Percentiles rank a stretch among this genome's conserved stretches.
Evolutionary conservation across 2,797 vertebrate species (phyloP).

Genomic region (Gambelia wislizenii): DNA sequence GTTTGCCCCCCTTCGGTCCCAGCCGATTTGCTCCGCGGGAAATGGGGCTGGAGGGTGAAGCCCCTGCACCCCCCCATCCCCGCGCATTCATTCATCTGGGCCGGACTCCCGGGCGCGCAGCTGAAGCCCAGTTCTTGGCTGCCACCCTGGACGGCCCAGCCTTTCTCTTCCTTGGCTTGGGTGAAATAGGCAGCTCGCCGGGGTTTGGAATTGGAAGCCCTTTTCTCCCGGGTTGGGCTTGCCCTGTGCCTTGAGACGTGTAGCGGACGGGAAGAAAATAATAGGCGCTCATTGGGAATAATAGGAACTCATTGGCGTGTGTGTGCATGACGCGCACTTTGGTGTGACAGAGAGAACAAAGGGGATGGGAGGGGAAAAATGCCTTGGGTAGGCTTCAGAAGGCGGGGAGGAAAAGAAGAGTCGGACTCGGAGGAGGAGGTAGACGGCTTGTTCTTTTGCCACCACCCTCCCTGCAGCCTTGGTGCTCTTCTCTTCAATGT

Average conservation of each 20-base stretch:
- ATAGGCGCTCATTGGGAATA: background rate
- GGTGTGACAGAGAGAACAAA: background rate
- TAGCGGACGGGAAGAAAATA: slow-evolving; percentile 16
- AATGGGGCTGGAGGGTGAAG: too few relatives aligned
- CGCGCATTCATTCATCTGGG: too few relatives aligned
- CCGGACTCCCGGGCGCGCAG: too few relatives aligned
- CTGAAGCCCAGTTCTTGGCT: background rate
- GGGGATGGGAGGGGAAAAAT: background rate
- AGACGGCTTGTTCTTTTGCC: too few relatives aligned
- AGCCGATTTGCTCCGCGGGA: background rate
- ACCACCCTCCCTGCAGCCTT: too few relatives aligned
- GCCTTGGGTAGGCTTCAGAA: background rate
- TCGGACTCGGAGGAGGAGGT: background rate
- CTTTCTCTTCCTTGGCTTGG: slow-evolving; percentile 33
- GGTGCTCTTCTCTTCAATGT: background rate
- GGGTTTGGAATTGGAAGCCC: background rate
- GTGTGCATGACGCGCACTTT: background rate
- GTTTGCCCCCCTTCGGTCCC: background rate
- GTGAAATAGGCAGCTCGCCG: slow-evolving; percentile 40
- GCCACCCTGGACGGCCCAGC: background rate
- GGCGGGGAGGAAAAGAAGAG: background rate
- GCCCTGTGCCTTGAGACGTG: background rate
- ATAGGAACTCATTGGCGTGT: background rate
- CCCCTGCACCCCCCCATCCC: too few relatives aligned
- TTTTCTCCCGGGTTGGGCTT: slow-evolving; percentile 32